A percentile compares a stretch with the other conserved stretches of the same genome.
Evolutionary conservation across 2,888 invertebrate species (phyloP).

Genomic region (Epinotia ramella): DNA sequence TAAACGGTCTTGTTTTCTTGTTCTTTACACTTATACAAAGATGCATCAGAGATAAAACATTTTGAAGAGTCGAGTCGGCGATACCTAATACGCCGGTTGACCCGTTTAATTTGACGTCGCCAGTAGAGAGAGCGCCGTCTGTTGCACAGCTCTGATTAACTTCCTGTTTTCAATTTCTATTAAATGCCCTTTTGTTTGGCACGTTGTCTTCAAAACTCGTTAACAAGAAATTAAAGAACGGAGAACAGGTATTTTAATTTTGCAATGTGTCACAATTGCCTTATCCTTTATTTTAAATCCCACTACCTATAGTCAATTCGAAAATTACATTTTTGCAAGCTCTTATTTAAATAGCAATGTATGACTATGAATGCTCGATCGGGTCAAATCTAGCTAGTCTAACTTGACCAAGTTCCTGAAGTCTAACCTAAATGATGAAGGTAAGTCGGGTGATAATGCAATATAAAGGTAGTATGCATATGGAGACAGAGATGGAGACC

Average conservation of each 20-base stretch:
- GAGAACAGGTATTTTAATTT: conserved; percentile 7
- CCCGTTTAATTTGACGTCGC: conserved; percentile 74
- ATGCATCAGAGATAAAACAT: neutral
- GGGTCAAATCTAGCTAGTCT: too few species aligned
- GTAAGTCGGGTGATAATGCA: too few species aligned
- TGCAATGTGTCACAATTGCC: neutral
- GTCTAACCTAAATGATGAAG: too few species aligned
- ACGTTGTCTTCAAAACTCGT: conserved; percentile 56
- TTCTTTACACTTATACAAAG: neutral
- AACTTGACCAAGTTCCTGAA: too few species aligned
- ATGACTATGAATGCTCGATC: too few species aligned
- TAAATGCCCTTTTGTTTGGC: conserved; percentile 71
- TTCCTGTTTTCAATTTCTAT: conserved; percentile 80
- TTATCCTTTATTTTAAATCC: neutral
- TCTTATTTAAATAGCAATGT: too few species aligned
- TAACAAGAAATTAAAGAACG: conserved; percentile 31
- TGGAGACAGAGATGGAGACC: too few species aligned
- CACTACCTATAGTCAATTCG: too few species aligned
- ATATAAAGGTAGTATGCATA: too few species aligned
- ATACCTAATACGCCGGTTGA: conserved; percentile 51
- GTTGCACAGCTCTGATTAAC: conserved; percentile 75
- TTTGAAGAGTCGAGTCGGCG: neutral
- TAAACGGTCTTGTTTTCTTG: neutral
- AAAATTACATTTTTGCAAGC: too few species aligned
- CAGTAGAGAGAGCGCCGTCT: conserved; percentile 59